These are phyloP conservation scores for Argopecten irradians DNA, from an alignment of 1,140 invertebrate species.

Conservation along the genomic window DNA sequence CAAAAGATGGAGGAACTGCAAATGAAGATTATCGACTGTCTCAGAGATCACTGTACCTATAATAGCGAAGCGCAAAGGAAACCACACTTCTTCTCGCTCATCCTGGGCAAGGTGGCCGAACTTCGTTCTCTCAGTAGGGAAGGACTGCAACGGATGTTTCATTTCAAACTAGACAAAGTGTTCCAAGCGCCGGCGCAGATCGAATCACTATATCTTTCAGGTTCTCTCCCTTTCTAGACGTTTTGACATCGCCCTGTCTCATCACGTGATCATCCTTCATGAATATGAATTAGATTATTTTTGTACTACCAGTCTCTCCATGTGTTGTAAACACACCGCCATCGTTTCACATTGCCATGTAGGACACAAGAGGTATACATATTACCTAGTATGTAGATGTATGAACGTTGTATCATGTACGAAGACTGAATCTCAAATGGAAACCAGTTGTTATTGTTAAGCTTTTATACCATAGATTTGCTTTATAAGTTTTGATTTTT, in stretches of 20 bases:
- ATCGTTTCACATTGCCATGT: neutral
- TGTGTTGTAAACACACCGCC: slow-evolving; percentile 3
- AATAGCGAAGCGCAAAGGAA: slow-evolving; percentile 92
- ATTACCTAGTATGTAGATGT: neutral
- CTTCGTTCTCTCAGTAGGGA: slow-evolving; percentile 93
- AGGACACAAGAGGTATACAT: neutral
- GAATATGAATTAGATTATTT: neutral
- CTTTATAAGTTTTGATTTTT: too few species aligned
- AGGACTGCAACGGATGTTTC: slow-evolving; percentile 95
- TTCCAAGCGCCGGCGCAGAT: slow-evolving; percentile 91
- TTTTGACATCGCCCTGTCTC: neutral
- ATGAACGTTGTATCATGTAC: neutral
- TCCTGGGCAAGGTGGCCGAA: slow-evolving; percentile 93
- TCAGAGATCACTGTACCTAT: slow-evolving; percentile 96
- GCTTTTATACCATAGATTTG: too few species aligned
- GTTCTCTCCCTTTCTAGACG: slow-evolving; percentile 87
- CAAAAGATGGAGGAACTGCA: slow-evolving; percentile 94
- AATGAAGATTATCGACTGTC: slow-evolving; percentile 95
- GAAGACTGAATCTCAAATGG: too few species aligned
- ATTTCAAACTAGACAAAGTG: slow-evolving; percentile 93
- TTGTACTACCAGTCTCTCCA: slow-evolving; percentile 15
- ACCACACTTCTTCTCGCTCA: slow-evolving; percentile 92
- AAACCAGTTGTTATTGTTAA: too few species aligned
- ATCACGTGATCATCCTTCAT: neutral
- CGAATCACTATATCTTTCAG: slow-evolving; percentile 95